Percentiles rank a stretch among this genome's conserved stretches.
Conservation (phyloP, 2,888 invertebrate genomes). For the Thelaira solivaga region DNA sequence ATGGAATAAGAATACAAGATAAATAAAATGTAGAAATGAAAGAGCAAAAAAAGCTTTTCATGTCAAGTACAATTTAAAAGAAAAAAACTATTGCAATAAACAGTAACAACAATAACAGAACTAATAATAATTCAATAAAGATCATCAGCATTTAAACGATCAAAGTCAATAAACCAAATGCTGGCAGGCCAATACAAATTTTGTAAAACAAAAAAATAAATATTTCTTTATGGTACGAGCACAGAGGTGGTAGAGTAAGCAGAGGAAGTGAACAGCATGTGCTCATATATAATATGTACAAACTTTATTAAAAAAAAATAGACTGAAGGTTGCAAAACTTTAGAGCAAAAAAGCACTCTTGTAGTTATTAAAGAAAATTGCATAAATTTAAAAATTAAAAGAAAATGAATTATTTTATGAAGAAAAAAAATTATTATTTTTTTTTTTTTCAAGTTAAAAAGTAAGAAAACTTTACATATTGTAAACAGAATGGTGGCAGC, state of each 20-base stretch:
- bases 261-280: constrained; percentile 26
- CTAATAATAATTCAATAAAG: constrained; percentile 53
- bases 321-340: constrained; percentile 51
- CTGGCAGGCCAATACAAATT: constrained; percentile 32
- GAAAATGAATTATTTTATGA: neutral
- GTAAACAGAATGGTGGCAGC: constrained; percentile 56
- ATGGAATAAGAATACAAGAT: neutral
- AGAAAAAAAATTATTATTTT: neutral
- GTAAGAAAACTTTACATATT: constrained; percentile 50
- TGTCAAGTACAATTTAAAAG: constrained; percentile 49
- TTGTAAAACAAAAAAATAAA: neutral
- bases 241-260: constrained; percentile 33
- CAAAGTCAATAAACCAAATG: constrained; percentile 45
- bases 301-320: too few relatives aligned
- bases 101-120: constrained; percentile 9
- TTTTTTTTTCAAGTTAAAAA: neutral
- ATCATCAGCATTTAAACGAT: constrained; percentile 55
- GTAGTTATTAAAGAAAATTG: constrained; percentile 21
- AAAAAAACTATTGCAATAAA: constrained; percentile 37
- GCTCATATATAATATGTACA: neutral
- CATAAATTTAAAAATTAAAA: neutral
- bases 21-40: neutral
- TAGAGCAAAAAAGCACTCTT: constrained; percentile 22
- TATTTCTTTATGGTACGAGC: neutral
- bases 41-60: constrained; percentile 37